Percentiles rank a stretch among this genome's conserved stretches.
phyloP scores from a whole-genome alignment of 2,888 invertebrate genomes.

The Polylopha cassiicola region DNA sequence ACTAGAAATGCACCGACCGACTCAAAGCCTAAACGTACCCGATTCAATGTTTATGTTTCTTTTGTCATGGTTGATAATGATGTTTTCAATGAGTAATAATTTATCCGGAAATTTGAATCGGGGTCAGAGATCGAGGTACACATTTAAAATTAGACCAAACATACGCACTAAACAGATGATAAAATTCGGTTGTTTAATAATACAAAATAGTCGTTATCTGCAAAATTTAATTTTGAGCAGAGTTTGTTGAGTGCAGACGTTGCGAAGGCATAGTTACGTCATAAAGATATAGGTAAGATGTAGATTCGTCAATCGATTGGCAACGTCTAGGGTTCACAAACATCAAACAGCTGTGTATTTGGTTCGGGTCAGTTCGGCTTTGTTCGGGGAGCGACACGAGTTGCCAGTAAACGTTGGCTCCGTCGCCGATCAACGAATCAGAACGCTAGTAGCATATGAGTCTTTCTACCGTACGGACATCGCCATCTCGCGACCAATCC shows the following conservation, averaged over 20 bases:
- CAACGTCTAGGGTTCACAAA: slow-evolving; percentile 57
- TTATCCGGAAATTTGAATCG: slow-evolving; percentile 6
- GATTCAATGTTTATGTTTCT: slow-evolving; percentile 17
- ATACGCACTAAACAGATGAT: no score
- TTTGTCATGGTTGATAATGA: slow-evolving; percentile 6
- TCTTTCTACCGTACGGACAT: no score
- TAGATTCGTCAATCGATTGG: slow-evolving; percentile 55
- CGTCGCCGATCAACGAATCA: slow-evolving; percentile 5
- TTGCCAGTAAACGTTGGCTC: background rate
- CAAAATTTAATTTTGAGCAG: no score
- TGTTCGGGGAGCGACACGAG: slow-evolving; percentile 40
- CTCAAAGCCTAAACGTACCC: slow-evolving; percentile 14
- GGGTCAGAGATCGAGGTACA: slow-evolving; percentile 6
- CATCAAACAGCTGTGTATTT: slow-evolving; percentile 67
- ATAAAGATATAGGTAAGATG: slow-evolving; percentile 22
- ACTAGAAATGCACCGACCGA: slow-evolving; percentile 58
- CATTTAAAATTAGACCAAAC: no score
- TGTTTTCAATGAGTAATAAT: no score
- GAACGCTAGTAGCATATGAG: slow-evolving; percentile 19
- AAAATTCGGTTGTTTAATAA: no score
- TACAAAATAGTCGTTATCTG: no score
- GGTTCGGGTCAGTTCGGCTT: slow-evolving; percentile 52
- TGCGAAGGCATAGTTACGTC: slow-evolving; percentile 41
- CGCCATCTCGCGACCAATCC: no score
- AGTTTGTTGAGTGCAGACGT: no score